Percentiles rank a stretch among this genome's conserved stretches.
These are phyloP conservation scores for Microplitis manilae DNA, from an alignment of 2,888 invertebrate genomes.

Conservation along the genomic window DNA sequence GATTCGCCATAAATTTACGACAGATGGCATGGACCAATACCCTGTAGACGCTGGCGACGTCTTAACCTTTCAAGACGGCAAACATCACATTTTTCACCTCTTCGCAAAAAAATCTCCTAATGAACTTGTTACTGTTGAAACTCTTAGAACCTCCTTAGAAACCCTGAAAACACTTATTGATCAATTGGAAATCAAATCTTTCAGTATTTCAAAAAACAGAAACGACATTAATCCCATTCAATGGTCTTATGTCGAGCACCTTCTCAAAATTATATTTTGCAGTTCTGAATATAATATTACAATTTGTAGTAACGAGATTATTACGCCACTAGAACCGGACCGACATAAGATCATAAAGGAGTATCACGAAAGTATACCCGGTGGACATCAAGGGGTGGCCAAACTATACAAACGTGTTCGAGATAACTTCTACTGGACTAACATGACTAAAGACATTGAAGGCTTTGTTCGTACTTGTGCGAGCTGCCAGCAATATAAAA, in stretches of 20 bases:
- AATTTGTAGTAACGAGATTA: slow-evolving; percentile 34
- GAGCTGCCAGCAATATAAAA: slow-evolving; percentile 47
- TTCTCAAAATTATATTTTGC: slow-evolving; percentile 34
- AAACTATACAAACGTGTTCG: slow-evolving; percentile 41
- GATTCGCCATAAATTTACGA: too few species aligned
- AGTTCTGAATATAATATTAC: slow-evolving; percentile 32
- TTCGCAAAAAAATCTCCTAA: too few species aligned
- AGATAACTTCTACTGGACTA: slow-evolving; percentile 45
- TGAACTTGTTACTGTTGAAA: too few species aligned
- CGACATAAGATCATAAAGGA: slow-evolving; percentile 36
- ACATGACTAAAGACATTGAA: slow-evolving; percentile 42
- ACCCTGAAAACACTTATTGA: too few species aligned
- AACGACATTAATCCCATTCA: too few species aligned
- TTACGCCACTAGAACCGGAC: slow-evolving; percentile 23
- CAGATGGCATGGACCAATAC: too few species aligned
- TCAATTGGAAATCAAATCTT: too few species aligned
- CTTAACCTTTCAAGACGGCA: too few species aligned
- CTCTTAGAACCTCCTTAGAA: too few species aligned
- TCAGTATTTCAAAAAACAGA: too few species aligned
- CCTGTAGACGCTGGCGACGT: too few species aligned
- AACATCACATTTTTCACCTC: too few species aligned
- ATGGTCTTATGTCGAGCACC: slow-evolving; percentile 24
- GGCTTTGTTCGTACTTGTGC: slow-evolving; percentile 44
- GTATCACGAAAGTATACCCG: slow-evolving; percentile 38
- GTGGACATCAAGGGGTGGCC: slow-evolving; percentile 40